These are phyloP conservation scores for Oncopodura yosiiana DNA, from an alignment of 1,140 invertebrate species.

Conservation along the genomic window DNA sequence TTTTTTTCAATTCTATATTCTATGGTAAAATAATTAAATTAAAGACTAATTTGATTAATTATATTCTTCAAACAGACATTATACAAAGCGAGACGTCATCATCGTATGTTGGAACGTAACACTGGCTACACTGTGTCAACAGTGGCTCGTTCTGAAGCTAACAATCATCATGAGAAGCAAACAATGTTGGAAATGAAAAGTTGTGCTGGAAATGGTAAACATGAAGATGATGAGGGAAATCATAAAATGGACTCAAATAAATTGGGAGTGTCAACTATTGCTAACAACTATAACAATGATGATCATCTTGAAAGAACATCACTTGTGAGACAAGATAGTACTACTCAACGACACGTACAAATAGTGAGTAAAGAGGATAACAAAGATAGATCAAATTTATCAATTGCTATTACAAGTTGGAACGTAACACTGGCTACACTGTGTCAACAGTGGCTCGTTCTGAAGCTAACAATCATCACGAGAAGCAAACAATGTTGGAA, in stretches of 20 bases:
- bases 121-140: constrained; percentile 18
- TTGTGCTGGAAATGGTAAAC: no score
- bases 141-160: no score
- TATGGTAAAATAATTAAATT: no score
- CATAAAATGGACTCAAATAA: not conserved
- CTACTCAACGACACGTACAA: no score
- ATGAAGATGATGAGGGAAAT: not conserved
- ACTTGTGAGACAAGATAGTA: no score
- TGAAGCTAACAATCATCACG: constrained; percentile 10
- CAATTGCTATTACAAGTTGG: constrained; percentile 31
- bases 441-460: constrained; percentile 22
- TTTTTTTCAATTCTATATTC: no score
- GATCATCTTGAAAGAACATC: no score
- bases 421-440: constrained; percentile 13
- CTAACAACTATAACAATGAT: not conserved
- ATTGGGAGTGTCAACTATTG: not conserved
- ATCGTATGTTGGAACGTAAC: constrained; percentile 27
- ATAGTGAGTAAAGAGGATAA: no score
- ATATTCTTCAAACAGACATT: constrained; percentile 23
- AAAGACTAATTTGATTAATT: no score
- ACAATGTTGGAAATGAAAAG: not conserved
- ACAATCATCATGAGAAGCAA: constrained; percentile 1
- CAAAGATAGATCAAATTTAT: no score
- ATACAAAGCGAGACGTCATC: constrained; percentile 27
- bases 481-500: not conserved